Conservation (phyloP, 2,888 invertebrate genomes). For the Euphydryas editha region DNA sequence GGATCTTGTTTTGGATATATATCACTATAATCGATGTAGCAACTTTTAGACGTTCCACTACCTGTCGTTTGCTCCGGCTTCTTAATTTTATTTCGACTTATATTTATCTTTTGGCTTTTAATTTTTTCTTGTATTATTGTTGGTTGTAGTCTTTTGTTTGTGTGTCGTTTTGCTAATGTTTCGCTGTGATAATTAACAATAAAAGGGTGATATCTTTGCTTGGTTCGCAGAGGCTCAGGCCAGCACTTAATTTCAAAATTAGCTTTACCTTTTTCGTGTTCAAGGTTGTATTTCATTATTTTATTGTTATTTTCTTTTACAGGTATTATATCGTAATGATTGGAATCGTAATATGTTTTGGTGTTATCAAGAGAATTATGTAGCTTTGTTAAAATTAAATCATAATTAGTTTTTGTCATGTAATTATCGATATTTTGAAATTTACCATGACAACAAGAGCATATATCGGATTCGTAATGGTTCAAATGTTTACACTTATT, state of each 20-base stretch:
- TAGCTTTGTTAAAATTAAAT: conserved; percentile 31
- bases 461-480: conserved; percentile 56
- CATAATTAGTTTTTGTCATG: conserved; percentile 37
- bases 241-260: conserved; percentile 46
- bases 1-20: conserved; percentile 49
- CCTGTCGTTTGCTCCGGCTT: conserved; percentile 36
- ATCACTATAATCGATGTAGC: conserved; percentile 57
- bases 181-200: conserved; percentile 46
- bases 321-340: conserved; percentile 67
- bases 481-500: conserved; percentile 25
- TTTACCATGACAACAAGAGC: conserved; percentile 62
- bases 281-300: conserved; percentile 46
- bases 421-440: conserved; percentile 64
- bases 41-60: conserved; percentile 50
- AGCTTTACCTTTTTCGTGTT: conserved; percentile 47
- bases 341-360: conserved; percentile 62
- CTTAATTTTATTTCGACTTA: conserved; percentile 17
- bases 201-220: conserved; percentile 41
- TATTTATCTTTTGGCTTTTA: conserved; percentile 5
- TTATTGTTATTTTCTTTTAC: conserved; percentile 63
- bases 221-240: conserved; percentile 52
- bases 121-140: not conserved
- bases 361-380: conserved; percentile 43
- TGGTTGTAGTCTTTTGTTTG: conserved; percentile 1
- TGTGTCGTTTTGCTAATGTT: conserved; percentile 17